Evolutionary conservation across 2,113 vertebrate species (phyloP).

Genomic region (Setophaga coronata): DNA sequence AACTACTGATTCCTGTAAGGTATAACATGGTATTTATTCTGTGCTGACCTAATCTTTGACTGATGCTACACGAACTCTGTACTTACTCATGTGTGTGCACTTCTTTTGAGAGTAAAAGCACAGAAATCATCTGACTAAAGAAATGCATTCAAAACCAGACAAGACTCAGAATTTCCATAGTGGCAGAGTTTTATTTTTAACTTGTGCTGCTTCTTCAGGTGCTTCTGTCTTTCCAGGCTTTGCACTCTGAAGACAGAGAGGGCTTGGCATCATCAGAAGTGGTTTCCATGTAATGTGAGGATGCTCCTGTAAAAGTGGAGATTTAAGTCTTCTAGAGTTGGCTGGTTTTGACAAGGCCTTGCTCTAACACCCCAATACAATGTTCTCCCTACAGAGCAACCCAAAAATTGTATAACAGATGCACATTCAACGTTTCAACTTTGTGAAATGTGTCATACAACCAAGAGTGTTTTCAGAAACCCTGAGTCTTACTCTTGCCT

Average conservation of each 20-base stretch:
- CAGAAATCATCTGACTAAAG: not conserved
- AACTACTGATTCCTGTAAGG: not conserved
- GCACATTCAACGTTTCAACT: not conserved
- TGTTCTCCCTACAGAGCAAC: not conserved
- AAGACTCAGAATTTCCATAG: not conserved
- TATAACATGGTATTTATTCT: not conserved
- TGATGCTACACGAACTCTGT: not conserved
- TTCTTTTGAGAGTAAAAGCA: not conserved
- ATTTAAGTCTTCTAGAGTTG: not conserved
- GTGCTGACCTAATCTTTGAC: not conserved
- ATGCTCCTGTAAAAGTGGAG: not conserved
- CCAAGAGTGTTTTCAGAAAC: not conserved
- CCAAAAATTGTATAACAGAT: not conserved
- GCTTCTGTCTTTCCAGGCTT: not conserved
- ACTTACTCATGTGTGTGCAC: not conserved
- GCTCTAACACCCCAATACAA: not conserved
- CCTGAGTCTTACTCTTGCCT: not conserved
- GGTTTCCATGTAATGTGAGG: not conserved
- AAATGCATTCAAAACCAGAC: not conserved
- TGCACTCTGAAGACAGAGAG: not conserved
- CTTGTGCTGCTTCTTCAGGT: not conserved
- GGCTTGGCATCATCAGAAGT: not conserved
- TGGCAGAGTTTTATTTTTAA: not conserved
- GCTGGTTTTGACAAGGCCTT: not conserved
- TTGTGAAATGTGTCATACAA: not conserved